phyloP scores from a whole-genome alignment of 2,888 invertebrate genomes.

The Leptothorax acervorum region DNA sequence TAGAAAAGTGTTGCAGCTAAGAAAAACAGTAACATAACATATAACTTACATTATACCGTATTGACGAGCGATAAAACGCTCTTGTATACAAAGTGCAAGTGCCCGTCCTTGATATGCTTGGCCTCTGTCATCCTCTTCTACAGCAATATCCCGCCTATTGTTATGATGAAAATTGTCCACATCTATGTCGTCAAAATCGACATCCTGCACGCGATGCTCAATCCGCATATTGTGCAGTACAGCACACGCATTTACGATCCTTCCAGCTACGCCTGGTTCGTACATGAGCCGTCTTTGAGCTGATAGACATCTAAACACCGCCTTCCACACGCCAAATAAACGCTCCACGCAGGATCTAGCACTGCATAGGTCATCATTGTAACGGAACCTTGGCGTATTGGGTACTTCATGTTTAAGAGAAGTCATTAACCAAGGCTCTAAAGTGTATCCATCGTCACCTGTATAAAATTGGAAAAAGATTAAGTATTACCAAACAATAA shows the following conservation, averaged over 20 bases:
- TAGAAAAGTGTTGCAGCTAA: too few species aligned
- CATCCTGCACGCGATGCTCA: neutral
- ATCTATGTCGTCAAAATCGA: neutral
- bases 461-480: too few species aligned
- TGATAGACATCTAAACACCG: neutral
- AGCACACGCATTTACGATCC: neutral
- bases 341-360: neutral
- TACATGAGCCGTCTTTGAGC: neutral
- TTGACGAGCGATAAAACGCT: neutral
- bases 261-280: neutral
- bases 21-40: too few species aligned
- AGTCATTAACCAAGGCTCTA: neutral
- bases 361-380: neutral
- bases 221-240: neutral
- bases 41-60: neutral
- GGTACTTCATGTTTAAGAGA: neutral
- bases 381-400: neutral
- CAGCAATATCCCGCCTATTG: neutral
- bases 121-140: neutral
- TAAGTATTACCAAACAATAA: too few species aligned
- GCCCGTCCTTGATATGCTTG: neutral
- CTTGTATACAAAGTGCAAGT: neutral
- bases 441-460: neutral
- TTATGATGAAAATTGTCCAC: neutral
- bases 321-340: neutral